phyloP scores from a whole-genome alignment of 2,888 invertebrate species.

The Falcaria lacertinaria region DNA sequence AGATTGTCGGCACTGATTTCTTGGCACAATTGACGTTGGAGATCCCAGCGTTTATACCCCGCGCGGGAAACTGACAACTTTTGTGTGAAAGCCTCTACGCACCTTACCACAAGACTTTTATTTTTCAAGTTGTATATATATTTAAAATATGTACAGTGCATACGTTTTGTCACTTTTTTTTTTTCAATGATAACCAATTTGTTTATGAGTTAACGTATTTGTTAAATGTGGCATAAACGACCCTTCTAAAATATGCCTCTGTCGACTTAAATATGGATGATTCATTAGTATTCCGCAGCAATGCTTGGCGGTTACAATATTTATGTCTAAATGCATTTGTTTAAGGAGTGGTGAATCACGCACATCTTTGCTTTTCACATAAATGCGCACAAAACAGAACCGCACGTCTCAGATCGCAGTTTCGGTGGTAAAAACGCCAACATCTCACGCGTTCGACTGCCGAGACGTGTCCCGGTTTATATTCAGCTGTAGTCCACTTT shows the following conservation, averaged over 20 bases:
- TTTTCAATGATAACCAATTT: no score
- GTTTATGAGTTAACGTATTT: no score
- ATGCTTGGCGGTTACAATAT: constrained; percentile 10
- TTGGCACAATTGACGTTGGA: constrained; percentile 50
- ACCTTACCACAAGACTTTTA: constrained; percentile 14
- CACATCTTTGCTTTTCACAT: constrained; percentile 29
- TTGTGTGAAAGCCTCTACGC: constrained; percentile 35
- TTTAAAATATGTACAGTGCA: no score
- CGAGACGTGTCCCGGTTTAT: constrained; percentile 38
- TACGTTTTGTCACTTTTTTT: no score
- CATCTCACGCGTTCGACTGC: constrained; percentile 40
- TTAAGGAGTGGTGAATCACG: constrained; percentile 26
- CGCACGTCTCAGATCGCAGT: constrained; percentile 26
- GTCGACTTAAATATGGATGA: neutral
- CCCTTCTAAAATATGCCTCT: no score
- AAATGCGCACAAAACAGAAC: constrained; percentile 39
- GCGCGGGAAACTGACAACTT: constrained; percentile 46
- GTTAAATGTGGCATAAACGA: no score
- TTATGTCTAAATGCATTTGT: constrained; percentile 21
- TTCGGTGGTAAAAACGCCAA: constrained; percentile 45
- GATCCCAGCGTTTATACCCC: constrained; percentile 44
- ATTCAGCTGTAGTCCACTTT: constrained; percentile 51
- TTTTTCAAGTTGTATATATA: no score
- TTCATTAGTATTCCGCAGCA: constrained; percentile 1
- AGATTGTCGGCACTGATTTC: constrained; percentile 64